phyloP scores from a whole-genome alignment of 1,140 invertebrate species.

The Saccostrea cuccullata region DNA sequence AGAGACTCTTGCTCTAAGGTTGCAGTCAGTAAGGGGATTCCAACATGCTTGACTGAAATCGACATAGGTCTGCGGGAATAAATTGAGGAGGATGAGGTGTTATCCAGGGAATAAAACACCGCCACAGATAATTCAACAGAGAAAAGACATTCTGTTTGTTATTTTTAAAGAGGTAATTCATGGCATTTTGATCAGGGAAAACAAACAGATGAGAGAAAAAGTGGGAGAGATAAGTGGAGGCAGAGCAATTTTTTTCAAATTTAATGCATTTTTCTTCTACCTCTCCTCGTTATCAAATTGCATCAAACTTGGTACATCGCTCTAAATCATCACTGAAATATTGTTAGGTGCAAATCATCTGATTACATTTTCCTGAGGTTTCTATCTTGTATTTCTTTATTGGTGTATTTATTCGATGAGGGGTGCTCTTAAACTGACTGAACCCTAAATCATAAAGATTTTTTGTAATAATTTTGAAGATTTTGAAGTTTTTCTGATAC shows the following conservation, averaged over 20 bases:
- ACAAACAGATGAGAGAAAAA: slow-evolving; percentile 14
- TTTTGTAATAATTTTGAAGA: not conserved
- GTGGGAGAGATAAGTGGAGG: not conserved
- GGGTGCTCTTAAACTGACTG: not conserved
- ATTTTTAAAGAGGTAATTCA: slow-evolving; percentile 30
- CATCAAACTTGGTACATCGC: slow-evolving; percentile 24
- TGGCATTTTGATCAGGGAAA: slow-evolving; percentile 23
- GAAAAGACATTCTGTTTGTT: slow-evolving; percentile 31
- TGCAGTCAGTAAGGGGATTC: not conserved
- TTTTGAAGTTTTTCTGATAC: slow-evolving; percentile 5
- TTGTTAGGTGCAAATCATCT: slow-evolving; percentile 27
- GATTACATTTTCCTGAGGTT: not conserved
- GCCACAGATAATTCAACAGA: not conserved
- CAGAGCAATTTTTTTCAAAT: slow-evolving; percentile 15
- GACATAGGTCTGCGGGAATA: not conserved
- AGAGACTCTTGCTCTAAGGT: not conserved
- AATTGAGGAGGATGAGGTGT: slow-evolving; percentile 5
- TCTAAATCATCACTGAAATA: slow-evolving; percentile 29
- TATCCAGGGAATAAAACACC: not conserved
- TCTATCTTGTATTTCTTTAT: slow-evolving; percentile 16
- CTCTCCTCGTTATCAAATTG: slow-evolving; percentile 28
- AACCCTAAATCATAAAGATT: not conserved
- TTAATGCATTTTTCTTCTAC: slow-evolving; percentile 16
- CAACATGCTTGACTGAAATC: slow-evolving; percentile 12
- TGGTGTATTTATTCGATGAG: not conserved